Conservation (phyloP, 1,140 invertebrate genomes). For the Lepidurus apus region DNA sequence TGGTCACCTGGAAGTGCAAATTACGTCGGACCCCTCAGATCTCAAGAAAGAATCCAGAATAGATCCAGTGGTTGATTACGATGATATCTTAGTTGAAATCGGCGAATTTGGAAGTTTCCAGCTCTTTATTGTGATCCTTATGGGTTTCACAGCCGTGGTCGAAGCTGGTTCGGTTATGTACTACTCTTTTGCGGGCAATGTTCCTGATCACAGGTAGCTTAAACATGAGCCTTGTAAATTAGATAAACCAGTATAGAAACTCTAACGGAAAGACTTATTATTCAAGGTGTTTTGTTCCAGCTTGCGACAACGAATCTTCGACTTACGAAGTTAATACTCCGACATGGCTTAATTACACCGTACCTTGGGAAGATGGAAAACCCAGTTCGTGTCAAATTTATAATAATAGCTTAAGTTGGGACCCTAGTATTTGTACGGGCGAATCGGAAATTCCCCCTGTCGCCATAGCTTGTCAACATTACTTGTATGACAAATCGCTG, state of each 20-base stretch:
- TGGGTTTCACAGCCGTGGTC: slow-evolving; percentile 25
- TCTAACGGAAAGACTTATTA: not conserved
- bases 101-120: slow-evolving; percentile 26
- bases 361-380: slow-evolving; percentile 17
- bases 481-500: slow-evolving; percentile 26
- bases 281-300: slow-evolving; percentile 27
- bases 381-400: slow-evolving; percentile 13
- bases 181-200: slow-evolving; percentile 27
- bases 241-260: not conserved
- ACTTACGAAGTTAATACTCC: not conserved
- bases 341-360: slow-evolving; percentile 16
- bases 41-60: not conserved
- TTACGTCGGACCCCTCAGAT: not conserved
- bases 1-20: not conserved
- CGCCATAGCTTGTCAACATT: not conserved
- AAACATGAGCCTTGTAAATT: not conserved
- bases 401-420: not conserved
- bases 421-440: not conserved
- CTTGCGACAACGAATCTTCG: not conserved
- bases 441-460: not conserved
- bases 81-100: slow-evolving; percentile 24
- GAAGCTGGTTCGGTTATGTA: slow-evolving; percentile 20
- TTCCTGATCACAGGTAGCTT: slow-evolving; percentile 30
- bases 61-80: not conserved
- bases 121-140: not conserved